A percentile compares a stretch with the other conserved stretches of the same genome.
phyloP scores from a whole-genome alignment of 2,888 invertebrate genomes.

The Euspilapteryx auroguttella region DNA sequence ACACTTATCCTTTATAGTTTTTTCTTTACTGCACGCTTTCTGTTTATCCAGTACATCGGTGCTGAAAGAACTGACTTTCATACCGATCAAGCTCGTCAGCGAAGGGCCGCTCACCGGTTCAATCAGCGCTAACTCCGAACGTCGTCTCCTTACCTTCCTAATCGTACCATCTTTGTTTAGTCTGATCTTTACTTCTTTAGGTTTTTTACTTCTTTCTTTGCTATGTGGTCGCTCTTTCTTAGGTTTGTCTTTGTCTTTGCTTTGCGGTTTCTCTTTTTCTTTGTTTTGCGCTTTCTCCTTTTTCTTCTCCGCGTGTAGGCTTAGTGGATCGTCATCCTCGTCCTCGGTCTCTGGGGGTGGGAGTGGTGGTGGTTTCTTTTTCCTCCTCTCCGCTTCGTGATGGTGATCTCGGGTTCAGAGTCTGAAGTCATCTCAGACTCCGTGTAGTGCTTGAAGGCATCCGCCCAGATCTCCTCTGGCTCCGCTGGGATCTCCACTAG shows the following conservation, averaged over 20 bases:
- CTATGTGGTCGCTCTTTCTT: no score
- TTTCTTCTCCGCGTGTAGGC: conserved; percentile 15
- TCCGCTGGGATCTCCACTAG: conserved; percentile 32
- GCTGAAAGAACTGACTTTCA: conserved; percentile 21
- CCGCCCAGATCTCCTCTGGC: no score
- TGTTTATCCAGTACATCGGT: no score
- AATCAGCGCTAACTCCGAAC: no score
- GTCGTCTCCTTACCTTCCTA: no score
- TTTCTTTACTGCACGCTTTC: no score
- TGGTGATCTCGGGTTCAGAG: conserved; percentile 8
- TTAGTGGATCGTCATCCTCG: conserved; percentile 37
- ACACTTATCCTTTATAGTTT: no score
- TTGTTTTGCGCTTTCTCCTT: conserved; percentile 11
- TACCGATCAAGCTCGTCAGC: conserved; percentile 26
- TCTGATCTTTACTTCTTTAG: conserved; percentile 13
- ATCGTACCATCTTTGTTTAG: no score
- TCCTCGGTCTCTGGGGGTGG: no score
- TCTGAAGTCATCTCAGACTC: neutral
- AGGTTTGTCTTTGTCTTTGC: conserved; percentile 10
- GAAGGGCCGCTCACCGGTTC: no score
- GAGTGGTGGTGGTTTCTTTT: no score
- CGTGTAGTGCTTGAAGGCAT: neutral
- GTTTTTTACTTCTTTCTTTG: conserved; percentile 13
- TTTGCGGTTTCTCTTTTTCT: conserved; percentile 16
- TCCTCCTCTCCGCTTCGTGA: no score